phyloP scores from a whole-genome alignment of 2,113 vertebrate genomes.

The Willisornis vidua region DNA sequence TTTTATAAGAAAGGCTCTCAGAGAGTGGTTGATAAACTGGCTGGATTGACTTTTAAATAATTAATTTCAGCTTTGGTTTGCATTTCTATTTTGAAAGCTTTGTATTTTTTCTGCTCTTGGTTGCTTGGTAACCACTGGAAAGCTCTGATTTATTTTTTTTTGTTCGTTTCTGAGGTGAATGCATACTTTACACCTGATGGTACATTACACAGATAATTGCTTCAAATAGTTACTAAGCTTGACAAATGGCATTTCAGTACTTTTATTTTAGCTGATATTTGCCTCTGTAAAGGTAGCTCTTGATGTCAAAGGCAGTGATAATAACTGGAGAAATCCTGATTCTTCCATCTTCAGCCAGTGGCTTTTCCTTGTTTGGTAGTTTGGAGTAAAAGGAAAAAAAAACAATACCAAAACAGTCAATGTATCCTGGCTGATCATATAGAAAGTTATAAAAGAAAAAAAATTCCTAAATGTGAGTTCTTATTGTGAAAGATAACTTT shows the following conservation, averaged over 20 bases:
- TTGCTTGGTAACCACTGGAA: slow-evolving; percentile 54
- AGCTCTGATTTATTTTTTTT: background rate
- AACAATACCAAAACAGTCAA: background rate
- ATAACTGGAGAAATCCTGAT: background rate
- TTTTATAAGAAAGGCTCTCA: slow-evolving; percentile 15
- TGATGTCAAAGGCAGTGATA: background rate
- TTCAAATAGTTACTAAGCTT: background rate
- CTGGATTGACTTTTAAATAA: slow-evolving; percentile 58
- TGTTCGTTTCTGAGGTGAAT: background rate
- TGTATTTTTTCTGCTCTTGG: slow-evolving; percentile 22
- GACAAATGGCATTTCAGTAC: background rate
- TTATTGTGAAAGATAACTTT: background rate
- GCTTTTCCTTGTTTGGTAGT: background rate
- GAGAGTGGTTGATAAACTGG: slow-evolving; percentile 16
- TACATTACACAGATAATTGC: background rate
- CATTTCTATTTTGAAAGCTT: slow-evolving; percentile 53
- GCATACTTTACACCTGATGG: slow-evolving; percentile 1
- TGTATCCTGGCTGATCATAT: background rate
- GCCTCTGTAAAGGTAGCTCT: background rate
- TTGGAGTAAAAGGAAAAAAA: background rate
- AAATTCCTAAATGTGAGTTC: background rate
- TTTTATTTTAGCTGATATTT: background rate
- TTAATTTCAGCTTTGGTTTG: slow-evolving; percentile 53
- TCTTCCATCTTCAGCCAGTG: background rate
- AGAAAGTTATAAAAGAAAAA: background rate